Base-by-base conservation (phyloP, 2,797 vertebrate genomes). In the Buceros bicornis region DNA sequence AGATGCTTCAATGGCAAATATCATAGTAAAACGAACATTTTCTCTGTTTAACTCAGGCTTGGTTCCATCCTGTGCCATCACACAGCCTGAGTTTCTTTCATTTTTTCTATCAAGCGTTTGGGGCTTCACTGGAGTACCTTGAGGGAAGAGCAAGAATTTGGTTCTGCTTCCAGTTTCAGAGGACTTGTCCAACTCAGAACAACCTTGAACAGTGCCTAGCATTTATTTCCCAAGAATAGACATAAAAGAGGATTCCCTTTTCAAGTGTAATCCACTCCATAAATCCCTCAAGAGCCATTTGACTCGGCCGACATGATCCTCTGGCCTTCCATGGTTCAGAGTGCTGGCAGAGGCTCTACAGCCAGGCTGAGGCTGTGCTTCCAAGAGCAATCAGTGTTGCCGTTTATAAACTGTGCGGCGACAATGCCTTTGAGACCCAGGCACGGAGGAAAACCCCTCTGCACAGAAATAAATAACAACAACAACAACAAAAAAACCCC, bases 261-360 rank as follows among this genome's bases (percentile, higher is more conserved):
- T 96, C 93, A 96, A 97, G 92, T 86, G 70, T 95, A 97, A 93
- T 97, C 96, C 94, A 81, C 91, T 96, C 92, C 95, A 92, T 73
- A 96, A 97, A 96, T 98, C 97, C 97, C 97, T 70, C 9, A 97
- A 97, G 97, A 97, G 96, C 97, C 87, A 90, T 95, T 97, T 97
- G 94, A 97, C 94, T 98, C 96, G 97, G 97, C 95, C 97, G 76
- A 93, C 91, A 67, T 70, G 93, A 96, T 97, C 93, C 86, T 62
- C 64, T 93, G 82, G 89, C 93, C 97, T 97, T 97, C 93, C 74
- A 89, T 94, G 82, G 82, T 94, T 96, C 87, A 93, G 77, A 65
- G 72, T 26, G 85, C 95, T 97, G 95, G 95, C 97, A 97, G 94
- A 96, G 90, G 61, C 60, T 84, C 66, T 58, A 26, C 42, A 51